phyloP scores from a whole-genome alignment of 2,113 vertebrate genomes.

The Tonatia bakeri region DNA sequence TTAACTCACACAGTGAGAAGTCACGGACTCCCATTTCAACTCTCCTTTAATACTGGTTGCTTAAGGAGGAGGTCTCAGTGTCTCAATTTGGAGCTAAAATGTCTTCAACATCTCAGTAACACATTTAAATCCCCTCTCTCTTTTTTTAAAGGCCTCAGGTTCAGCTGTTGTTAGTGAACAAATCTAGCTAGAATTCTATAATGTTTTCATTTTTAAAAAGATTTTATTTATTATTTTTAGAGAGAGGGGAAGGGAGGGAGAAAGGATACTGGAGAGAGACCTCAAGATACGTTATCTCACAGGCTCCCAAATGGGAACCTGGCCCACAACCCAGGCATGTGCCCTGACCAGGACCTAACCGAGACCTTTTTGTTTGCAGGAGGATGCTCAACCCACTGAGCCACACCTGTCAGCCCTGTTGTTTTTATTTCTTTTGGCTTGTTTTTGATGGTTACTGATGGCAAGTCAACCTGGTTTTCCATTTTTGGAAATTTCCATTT shows the following conservation, averaged over 20 bases:
- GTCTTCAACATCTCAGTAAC: not conserved
- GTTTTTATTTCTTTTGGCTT: not conserved
- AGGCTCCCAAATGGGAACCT: too few relatives aligned
- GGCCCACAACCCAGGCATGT: too few relatives aligned
- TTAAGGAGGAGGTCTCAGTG: not conserved
- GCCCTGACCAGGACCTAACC: too few relatives aligned
- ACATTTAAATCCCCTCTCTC: not conserved
- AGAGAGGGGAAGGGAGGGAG: too few relatives aligned
- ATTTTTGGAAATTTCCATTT: not conserved
- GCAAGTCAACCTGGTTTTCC: not conserved
- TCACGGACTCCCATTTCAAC: not conserved
- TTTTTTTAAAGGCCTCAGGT: not conserved
- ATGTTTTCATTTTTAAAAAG: too few relatives aligned
- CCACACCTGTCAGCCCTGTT: too few relatives aligned
- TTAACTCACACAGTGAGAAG: not conserved
- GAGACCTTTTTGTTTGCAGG: too few relatives aligned
- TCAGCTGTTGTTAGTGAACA: not conserved
- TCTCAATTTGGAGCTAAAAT: not conserved
- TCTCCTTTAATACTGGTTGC: not conserved
- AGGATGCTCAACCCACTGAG: too few relatives aligned
- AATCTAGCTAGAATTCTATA: not conserved
- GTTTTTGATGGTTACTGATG: not conserved
- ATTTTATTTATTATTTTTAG: too few relatives aligned
- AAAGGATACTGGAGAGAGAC: too few relatives aligned
- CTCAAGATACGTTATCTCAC: too few relatives aligned